phyloP scores from a whole-genome alignment of 2,888 invertebrate genomes.

The Kryphioiulus occultus region DNA sequence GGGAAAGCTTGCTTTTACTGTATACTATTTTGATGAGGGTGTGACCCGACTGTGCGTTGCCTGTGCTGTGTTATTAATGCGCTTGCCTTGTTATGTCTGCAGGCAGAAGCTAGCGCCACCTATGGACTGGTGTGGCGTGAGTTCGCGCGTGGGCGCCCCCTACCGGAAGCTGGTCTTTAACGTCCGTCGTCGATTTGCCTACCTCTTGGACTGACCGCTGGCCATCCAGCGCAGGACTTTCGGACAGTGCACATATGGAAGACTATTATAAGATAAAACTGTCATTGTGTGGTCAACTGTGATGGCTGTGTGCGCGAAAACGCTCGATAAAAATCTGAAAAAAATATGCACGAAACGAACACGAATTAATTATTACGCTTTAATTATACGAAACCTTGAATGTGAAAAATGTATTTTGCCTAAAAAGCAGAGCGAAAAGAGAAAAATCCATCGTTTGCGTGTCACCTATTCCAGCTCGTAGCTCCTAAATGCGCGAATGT shows the following conservation, averaged over 20 bases:
- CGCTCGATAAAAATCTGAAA: neutral
- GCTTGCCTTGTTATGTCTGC: conserved; percentile 33
- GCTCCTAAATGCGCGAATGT: neutral
- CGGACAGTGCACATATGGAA: no score
- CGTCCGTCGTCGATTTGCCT: neutral
- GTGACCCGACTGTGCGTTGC: neutral
- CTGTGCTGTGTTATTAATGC: neutral
- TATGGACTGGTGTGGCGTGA: neutral
- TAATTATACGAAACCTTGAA: neutral
- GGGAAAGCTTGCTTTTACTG: no score
- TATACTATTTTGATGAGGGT: neutral
- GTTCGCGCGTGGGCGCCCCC: neutral
- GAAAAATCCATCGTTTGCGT: neutral
- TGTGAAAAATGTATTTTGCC: neutral
- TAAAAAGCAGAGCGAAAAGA: neutral
- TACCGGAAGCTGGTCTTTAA: neutral
- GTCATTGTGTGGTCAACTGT: neutral
- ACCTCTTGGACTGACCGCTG: neutral
- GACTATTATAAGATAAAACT: neutral
- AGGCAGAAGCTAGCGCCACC: conserved; percentile 20
- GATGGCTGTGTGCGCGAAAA: neutral
- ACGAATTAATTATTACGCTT: neutral
- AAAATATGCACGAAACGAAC: neutral
- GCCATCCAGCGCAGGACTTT: neutral
- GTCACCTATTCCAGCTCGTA: neutral